Conservation (phyloP, 2,113 vertebrate species). For the Cochlearius cochlearius region DNA sequence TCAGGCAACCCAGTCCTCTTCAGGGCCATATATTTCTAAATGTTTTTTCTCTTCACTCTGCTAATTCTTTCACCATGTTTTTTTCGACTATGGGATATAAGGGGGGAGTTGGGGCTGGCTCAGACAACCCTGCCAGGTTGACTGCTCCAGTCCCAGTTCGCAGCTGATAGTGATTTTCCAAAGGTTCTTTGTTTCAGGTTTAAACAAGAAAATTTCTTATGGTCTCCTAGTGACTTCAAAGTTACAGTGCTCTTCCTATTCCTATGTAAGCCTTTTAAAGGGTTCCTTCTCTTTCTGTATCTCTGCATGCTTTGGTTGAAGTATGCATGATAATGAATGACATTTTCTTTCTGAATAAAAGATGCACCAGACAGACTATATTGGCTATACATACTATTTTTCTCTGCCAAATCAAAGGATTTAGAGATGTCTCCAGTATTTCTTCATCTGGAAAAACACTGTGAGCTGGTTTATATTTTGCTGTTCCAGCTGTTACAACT, state of each 20-base stretch:
- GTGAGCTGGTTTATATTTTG: not conserved
- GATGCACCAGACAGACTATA: not conserved
- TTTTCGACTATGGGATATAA: not conserved
- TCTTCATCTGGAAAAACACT: not conserved
- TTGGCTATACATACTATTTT: not conserved
- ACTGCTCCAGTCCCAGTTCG: not conserved
- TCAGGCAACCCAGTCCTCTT: not conserved
- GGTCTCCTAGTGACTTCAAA: not conserved
- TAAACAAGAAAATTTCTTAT: not conserved
- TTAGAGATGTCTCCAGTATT: not conserved
- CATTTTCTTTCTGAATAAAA: not conserved
- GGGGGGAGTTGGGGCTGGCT: not conserved
- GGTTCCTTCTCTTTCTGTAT: not conserved
- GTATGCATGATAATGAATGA: not conserved
- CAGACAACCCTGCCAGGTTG: not conserved
- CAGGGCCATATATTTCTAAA: not conserved
- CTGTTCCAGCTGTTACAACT: not conserved
- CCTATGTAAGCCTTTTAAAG: not conserved
- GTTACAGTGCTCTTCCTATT: not conserved
- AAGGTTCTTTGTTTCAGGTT: not conserved
- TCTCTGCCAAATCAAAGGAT: not conserved
- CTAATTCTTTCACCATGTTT: not conserved
- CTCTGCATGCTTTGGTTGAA: not conserved
- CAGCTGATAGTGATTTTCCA: not conserved
- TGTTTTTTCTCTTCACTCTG: not conserved